phyloP scores from a whole-genome alignment of 2,888 invertebrate genomes.

The Cephus nigrinus region DNA sequence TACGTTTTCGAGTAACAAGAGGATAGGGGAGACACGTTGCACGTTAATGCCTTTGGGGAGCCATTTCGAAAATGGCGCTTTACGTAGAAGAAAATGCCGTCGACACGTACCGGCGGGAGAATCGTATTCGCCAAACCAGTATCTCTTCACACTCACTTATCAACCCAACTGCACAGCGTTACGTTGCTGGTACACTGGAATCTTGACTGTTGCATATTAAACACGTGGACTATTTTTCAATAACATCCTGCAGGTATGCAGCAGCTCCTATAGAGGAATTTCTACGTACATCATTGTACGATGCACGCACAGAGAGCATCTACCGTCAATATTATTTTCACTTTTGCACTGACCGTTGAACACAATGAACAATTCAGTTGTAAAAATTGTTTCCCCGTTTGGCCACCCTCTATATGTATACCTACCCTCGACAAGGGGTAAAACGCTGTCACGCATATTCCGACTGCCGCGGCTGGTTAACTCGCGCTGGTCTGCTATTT shows the following conservation, averaged over 20 bases:
- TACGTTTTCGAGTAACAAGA: background rate
- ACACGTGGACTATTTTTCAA: background rate
- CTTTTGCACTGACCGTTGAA: background rate
- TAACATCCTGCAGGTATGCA: background rate
- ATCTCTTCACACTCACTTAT: background rate
- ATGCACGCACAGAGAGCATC: background rate
- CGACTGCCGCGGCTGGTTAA: background rate
- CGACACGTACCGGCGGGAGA: background rate
- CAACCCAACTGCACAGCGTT: background rate
- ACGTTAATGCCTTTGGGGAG: slow-evolving; percentile 32
- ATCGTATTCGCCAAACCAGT: background rate
- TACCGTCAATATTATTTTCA: background rate
- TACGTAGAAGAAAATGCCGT: slow-evolving; percentile 14
- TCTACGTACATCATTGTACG: background rate
- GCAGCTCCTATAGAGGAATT: background rate
- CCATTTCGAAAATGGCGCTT: slow-evolving; percentile 9
- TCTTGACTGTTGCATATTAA: background rate
- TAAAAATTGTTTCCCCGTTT: background rate
- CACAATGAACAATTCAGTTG: background rate
- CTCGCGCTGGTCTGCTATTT: background rate
- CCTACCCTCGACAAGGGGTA: background rate
- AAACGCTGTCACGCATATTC: background rate
- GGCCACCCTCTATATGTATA: background rate
- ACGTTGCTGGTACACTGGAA: background rate
- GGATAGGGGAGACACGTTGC: slow-evolving; percentile 24